Evolutionary conservation across 2,113 vertebrate species (phyloP).

Genomic region (Ptychochromis oligacanthus): DNA sequence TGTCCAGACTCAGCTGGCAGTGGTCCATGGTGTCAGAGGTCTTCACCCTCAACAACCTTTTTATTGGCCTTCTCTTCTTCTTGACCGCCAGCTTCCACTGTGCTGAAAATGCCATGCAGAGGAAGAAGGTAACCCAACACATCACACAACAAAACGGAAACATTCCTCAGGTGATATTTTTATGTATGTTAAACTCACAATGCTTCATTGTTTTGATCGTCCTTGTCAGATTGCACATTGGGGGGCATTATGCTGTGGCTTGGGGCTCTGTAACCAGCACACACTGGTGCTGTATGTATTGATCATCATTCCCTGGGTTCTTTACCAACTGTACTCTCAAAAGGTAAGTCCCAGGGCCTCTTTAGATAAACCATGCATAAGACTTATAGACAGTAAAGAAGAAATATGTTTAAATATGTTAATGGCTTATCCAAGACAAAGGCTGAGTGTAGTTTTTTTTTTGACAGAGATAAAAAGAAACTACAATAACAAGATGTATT

Average conservation of each 20-base stretch:
- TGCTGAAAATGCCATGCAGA: slow-evolving; percentile 82
- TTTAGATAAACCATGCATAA: background rate
- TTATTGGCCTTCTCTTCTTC: slow-evolving; percentile 91
- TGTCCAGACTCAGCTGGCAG: slow-evolving; percentile 95
- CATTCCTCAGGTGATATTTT: background rate
- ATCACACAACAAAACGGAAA: background rate
- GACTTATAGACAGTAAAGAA: background rate
- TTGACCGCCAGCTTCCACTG: slow-evolving; percentile 85
- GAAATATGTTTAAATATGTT: background rate
- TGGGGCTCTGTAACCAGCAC: slow-evolving; percentile 98
- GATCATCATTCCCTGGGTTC: slow-evolving; percentile 88
- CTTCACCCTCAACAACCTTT: slow-evolving; percentile 98
- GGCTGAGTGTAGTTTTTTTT: background rate
- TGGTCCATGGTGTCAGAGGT: slow-evolving; percentile 96
- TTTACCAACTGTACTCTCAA: slow-evolving; percentile 79
- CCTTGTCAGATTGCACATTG: slow-evolving; percentile 81
- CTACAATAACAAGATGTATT: background rate
- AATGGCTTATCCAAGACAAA: background rate
- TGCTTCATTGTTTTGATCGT: slow-evolving; percentile 1
- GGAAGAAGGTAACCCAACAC: slow-evolving; percentile 88
- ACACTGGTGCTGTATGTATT: slow-evolving; percentile 88
- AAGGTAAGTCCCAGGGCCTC: slow-evolving; percentile 71
- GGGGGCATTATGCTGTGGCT: slow-evolving; percentile 92
- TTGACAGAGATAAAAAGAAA: background rate
- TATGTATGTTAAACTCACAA: background rate